A percentile compares a stretch with the other conserved stretches of the same genome.
phyloP scores from a whole-genome alignment of 2,888 invertebrate genomes.

The Apamea crenata region DNA sequence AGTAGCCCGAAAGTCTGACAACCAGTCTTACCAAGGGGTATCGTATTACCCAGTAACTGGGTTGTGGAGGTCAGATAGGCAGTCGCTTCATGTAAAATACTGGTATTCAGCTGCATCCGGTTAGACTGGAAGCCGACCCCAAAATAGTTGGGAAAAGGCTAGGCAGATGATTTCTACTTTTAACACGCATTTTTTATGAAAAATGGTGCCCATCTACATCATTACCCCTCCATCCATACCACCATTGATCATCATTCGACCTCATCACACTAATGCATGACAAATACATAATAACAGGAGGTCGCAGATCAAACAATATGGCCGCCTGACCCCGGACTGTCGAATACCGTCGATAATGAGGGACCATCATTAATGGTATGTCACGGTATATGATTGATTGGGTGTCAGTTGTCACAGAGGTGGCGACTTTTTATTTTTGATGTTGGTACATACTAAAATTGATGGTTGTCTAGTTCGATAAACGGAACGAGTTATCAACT shows the following conservation, averaged over 20 bases:
- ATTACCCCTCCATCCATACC: neutral
- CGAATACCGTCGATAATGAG: constrained; percentile 47
- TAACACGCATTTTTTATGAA: neutral
- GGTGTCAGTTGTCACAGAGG: neutral
- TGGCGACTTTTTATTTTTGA: neutral
- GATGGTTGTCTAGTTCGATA: neutral
- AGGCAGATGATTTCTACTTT: neutral
- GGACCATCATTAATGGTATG: constrained; percentile 22
- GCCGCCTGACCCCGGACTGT: constrained; percentile 25
- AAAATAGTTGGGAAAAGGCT: too few relatives aligned
- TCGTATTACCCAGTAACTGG: too few relatives aligned
- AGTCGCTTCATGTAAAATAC: too few relatives aligned
- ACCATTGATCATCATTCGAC: constrained; percentile 29
- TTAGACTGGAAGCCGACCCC: too few relatives aligned
- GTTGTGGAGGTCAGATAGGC: too few relatives aligned
- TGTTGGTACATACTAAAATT: neutral
- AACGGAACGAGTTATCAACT: neutral
- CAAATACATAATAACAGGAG: constrained; percentile 55
- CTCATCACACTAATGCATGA: constrained; percentile 41
- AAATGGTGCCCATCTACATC: neutral
- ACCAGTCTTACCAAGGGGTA: too few relatives aligned
- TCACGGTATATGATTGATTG: constrained; percentile 52
- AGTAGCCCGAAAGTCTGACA: too few relatives aligned
- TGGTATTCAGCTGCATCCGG: too few relatives aligned
- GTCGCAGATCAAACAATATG: constrained; percentile 36